A percentile compares a stretch with the other conserved stretches of the same genome.
These are phyloP conservation scores for Balaenoptera acutorostrata DNA, from an alignment of 2,113 vertebrate species.

Conservation along the genomic window DNA sequence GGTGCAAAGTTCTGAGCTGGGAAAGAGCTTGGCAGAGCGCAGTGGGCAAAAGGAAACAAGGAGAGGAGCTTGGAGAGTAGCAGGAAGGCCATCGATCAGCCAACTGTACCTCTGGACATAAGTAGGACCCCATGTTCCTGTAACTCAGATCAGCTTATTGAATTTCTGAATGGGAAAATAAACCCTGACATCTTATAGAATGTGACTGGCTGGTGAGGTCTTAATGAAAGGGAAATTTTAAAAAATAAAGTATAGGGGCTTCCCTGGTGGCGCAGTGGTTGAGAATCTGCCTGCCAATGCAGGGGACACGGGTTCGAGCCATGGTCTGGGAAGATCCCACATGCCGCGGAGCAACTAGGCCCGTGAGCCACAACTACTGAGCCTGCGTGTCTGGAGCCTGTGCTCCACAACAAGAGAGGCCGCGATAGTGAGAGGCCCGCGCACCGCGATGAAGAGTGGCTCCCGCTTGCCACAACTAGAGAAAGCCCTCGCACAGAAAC, in stretches of 20 bases:
- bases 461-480: too few relatives aligned
- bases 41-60: neutral
- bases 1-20: neutral
- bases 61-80: neutral
- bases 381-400: too few relatives aligned
- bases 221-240: neutral
- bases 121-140: neutral
- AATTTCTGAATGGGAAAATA: neutral
- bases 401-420: too few relatives aligned
- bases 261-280: too few relatives aligned
- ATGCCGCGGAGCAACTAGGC: too few relatives aligned
- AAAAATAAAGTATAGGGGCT: neutral
- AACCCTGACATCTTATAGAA: neutral
- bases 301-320: too few relatives aligned
- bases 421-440: too few relatives aligned
- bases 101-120: rapidly evolving
- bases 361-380: too few relatives aligned
- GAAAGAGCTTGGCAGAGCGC: neutral
- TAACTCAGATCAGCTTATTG: neutral
- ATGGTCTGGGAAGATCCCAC: too few relatives aligned
- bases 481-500: too few relatives aligned
- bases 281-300: too few relatives aligned
- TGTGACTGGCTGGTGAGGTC: neutral
- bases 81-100: neutral
- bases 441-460: too few relatives aligned